These are phyloP conservation scores for Melanotaenia maccullochi DNA, from an alignment of 2,797 vertebrate genomes.

Conservation along the genomic window DNA sequence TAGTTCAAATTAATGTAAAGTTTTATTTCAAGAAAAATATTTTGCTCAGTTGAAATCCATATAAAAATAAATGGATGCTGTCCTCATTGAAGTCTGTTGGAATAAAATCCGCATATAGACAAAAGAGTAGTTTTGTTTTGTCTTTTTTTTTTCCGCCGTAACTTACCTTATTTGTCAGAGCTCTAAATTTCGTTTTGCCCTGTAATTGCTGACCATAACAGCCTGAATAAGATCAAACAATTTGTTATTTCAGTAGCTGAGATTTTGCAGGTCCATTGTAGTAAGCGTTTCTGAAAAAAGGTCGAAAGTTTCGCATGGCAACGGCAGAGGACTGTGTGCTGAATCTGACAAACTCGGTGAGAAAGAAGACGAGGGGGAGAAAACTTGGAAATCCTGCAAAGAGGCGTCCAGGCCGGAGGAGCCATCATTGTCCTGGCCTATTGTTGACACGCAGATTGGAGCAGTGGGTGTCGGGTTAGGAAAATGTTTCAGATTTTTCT, in stretches of 20 bases:
- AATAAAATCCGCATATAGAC: conserved; percentile 67
- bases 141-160: conserved; percentile 73
- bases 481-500: conserved; percentile 99
- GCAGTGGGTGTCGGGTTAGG: conserved; percentile 91
- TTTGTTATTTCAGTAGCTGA: conserved; percentile 86
- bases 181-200: conserved; percentile 68
- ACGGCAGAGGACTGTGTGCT: conserved; percentile 89
- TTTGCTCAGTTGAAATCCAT: conserved; percentile 85
- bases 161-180: conserved; percentile 74
- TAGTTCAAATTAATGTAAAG: conserved; percentile 85
- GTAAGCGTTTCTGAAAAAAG: conserved; percentile 96
- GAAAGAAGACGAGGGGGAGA: conserved; percentile 92
- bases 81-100: conserved; percentile 81
- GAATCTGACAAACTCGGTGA: conserved; percentile 92
- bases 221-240: conserved; percentile 37
- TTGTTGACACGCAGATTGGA: conserved; percentile 91
- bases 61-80: conserved; percentile 91
- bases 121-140: conserved; percentile 15
- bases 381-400: conserved; percentile 93
- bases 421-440: conserved; percentile 91
- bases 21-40: conserved; percentile 96
- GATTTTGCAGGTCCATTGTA: conserved; percentile 94
- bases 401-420: conserved; percentile 90
- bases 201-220: conserved; percentile 68
- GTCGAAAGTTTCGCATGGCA: conserved; percentile 92